Evolutionary conservation across 2,113 vertebrate species (phyloP).

Genomic region (Cryptomyrus ogoouensis): DNA sequence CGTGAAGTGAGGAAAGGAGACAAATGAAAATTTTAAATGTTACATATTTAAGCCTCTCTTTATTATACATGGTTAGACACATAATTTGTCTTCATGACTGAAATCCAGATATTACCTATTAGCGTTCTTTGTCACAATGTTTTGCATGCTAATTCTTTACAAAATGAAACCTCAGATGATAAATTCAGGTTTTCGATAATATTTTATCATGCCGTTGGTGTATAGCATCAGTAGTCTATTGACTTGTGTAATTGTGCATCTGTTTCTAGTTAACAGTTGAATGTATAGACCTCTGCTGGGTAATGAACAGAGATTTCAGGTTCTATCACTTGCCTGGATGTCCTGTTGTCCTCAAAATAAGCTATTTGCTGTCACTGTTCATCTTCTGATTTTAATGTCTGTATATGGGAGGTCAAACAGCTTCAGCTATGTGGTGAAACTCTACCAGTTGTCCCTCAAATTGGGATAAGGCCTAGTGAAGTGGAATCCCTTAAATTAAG

Average conservation of each 20-base stretch:
- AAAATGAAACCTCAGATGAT: neutral
- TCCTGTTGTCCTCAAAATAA: neutral
- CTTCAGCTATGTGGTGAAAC: neutral
- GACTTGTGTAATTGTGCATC: neutral
- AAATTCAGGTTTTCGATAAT: neutral
- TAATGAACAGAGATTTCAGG: neutral
- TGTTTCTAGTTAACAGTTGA: neutral
- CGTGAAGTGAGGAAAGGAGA: slow-evolving; percentile 17
- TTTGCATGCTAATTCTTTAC: neutral
- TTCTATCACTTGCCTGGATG: neutral
- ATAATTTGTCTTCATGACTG: neutral
- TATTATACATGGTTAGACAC: neutral
- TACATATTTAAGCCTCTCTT: neutral
- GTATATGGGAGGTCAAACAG: neutral
- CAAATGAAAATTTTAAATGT: neutral
- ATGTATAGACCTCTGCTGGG: neutral
- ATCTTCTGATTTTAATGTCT: neutral
- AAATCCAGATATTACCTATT: neutral
- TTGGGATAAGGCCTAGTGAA: neutral
- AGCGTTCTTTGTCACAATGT: neutral
- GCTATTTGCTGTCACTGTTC: neutral
- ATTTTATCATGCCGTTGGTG: neutral
- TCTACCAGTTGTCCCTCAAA: neutral
- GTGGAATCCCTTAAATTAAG: neutral
- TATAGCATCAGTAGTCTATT: neutral